Evolutionary conservation across 2,888 invertebrate species (phyloP), one percentile per base, ranked within the genome.

Genomic region (Terebella lapidaria): DNA sequence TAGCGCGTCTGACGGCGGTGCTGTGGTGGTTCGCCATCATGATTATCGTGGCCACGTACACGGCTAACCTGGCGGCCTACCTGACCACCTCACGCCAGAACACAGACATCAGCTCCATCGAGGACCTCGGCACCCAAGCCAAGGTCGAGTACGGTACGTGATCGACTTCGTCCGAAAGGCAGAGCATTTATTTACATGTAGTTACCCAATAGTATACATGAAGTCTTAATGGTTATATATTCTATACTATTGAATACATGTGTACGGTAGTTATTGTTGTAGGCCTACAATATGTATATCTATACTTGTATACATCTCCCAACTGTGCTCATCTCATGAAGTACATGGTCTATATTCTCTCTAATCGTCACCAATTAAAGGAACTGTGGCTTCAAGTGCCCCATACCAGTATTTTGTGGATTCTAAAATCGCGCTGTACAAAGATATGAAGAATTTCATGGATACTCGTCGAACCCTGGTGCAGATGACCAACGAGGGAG

Each of bases 61-160:
- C 63, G 2, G 63, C 63, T 26, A 63, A 63, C 52, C 58, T 63
- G 35, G 63, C 63, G 1, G 63, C 63, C 18, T 63, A 56, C 24
- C 60, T 63, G 20, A 63, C 63, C 18, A 53, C 59, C 2, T 57
- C 60, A 10, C 47, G 63, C 10, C 22, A 24, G 10, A 25, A 53
- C 20, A 63, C 57, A 26, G 47, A n/a, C 24, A 63, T 63, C 20
- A 54, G 61, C 45, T 60, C 60, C 2, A 46, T 63, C 24, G 63
- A 63, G 52, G 63, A 63, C 47, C 58, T 63, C 2, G 63, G 51
- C n/a, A 28, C 60, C 15, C 63, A 63, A 52, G 54, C 54, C 26
- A 57, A 60, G 46, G 27, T 63, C 10, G 26, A 30, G 15, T 63
- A 63, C 46, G 63, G 63, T 63, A 30, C 54, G 54, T 35, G 29